Evolutionary conservation across 2,888 invertebrate species (phyloP).

Genomic region (Eilema sororculum): DNA sequence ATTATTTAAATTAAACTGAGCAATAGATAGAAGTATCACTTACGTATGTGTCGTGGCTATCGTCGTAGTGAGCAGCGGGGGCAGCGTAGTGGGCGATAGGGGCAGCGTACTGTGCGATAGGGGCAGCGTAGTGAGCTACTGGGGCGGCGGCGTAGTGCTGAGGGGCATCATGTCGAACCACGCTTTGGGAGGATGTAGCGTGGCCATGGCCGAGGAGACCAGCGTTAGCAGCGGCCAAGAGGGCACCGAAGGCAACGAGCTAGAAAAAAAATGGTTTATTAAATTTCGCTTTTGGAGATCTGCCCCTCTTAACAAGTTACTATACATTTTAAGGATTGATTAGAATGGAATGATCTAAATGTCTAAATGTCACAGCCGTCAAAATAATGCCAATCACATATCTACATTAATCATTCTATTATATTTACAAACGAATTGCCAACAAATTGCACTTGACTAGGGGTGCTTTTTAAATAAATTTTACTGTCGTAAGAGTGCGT

Average conservation of each 20-base stretch:
- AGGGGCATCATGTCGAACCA: slow-evolving; percentile 60
- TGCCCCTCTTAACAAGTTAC: background rate
- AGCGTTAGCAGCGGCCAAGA: slow-evolving; percentile 53
- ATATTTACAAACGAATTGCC: no score
- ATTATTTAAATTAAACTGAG: no score
- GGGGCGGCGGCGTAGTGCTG: slow-evolving; percentile 42
- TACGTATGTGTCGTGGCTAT: slow-evolving; percentile 9
- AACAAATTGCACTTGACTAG: no score
- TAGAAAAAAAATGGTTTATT: slow-evolving; percentile 1
- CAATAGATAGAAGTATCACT: background rate
- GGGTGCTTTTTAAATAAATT: no score
- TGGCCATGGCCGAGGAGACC: slow-evolving; percentile 61
- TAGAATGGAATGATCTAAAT: no score
- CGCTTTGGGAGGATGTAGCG: slow-evolving; percentile 67
- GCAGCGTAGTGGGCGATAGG: slow-evolving; percentile 30
- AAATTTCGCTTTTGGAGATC: background rate
- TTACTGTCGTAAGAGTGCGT: background rate
- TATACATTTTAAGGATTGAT: no score
- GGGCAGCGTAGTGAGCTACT: slow-evolving; percentile 30
- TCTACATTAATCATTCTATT: no score
- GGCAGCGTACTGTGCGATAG: slow-evolving; percentile 26
- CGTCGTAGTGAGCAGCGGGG: slow-evolving; percentile 31
- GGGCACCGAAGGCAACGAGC: slow-evolving; percentile 52
- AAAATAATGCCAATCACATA: no score
- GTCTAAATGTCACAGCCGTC: no score